Conservation (phyloP, 92 coral and sea anemone species). For the Nematostella vectensis region DNA sequence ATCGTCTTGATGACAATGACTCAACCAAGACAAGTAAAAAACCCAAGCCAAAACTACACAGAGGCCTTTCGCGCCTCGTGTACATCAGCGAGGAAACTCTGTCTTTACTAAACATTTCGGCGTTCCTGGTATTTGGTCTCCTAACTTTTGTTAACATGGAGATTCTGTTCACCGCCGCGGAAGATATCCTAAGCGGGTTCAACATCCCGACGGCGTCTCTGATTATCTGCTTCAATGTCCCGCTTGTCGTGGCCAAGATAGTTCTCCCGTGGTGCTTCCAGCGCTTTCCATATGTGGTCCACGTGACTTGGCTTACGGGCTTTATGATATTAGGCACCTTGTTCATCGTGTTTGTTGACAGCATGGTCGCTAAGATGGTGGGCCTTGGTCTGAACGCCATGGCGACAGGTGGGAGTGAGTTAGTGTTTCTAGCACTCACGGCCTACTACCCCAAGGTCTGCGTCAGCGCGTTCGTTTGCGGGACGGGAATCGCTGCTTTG, state of each 20-base stretch:
- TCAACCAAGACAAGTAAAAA: background rate
- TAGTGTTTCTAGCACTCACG: slow-evolving; percentile 39
- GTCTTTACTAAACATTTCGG: background rate
- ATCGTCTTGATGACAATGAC: too few relatives aligned
- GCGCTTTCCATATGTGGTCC: slow-evolving; percentile 27
- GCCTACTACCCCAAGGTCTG: slow-evolving; percentile 59
- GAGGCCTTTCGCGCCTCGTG: background rate
- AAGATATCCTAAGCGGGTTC: slow-evolving; percentile 51
- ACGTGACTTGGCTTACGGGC: slow-evolving; percentile 10
- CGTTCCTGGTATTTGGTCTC: slow-evolving; percentile 38
- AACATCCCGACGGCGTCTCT: slow-evolving; percentile 44
- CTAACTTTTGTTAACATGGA: slow-evolving; percentile 54
- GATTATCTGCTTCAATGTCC: slow-evolving; percentile 38
- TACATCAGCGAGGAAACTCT: slow-evolving; percentile 4
- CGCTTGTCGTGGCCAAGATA: slow-evolving; percentile 31
- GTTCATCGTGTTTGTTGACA: slow-evolving; percentile 25
- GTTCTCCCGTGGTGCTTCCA: slow-evolving; percentile 51
- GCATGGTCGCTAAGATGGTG: slow-evolving; percentile 22
- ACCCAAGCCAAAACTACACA: background rate
- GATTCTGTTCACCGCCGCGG: slow-evolving; percentile 53
- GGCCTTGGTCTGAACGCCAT: slow-evolving; percentile 50
- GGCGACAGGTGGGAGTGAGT: slow-evolving; percentile 44
- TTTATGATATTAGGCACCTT: slow-evolving; percentile 34
- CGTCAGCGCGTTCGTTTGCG: slow-evolving; percentile 52
- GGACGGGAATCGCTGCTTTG: slow-evolving; percentile 56